Evolutionary conservation across 2,888 invertebrate genomes (phyloP).

Genomic region (Agonopterix alstromeriana): DNA sequence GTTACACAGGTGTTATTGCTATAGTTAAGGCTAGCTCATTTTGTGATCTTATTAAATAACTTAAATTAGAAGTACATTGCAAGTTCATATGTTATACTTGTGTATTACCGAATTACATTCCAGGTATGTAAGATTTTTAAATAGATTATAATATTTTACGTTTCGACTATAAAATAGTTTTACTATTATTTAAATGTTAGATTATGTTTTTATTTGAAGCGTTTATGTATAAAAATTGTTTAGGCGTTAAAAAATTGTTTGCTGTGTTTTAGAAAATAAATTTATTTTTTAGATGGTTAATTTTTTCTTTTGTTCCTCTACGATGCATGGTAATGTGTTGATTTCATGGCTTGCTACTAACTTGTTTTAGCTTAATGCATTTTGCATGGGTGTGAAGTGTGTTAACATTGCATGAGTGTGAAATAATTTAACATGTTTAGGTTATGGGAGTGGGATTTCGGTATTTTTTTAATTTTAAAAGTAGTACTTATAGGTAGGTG

Average conservation of each 20-base stretch:
- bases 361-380: not conserved
- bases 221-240: not conserved
- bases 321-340: constrained; percentile 6
- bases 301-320: not conserved
- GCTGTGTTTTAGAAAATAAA: constrained; percentile 10
- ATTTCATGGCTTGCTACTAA: constrained; percentile 2
- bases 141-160: not conserved
- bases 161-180: not conserved
- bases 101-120: no score
- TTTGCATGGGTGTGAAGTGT: constrained; percentile 5
- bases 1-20: constrained; percentile 14
- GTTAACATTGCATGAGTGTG: not conserved
- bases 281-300: constrained; percentile 1
- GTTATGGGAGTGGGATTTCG: not conserved
- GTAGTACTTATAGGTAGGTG: no score
- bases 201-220: no score
- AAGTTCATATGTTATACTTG: constrained; percentile 15
- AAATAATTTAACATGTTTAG: constrained; percentile 4
- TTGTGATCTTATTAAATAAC: constrained; percentile 1
- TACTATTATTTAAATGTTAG: no score
- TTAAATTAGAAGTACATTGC: constrained; percentile 17
- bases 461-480: no score
- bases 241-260: constrained; percentile 6
- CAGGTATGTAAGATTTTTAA: not conserved
- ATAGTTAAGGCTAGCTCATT: not conserved